Evolutionary conservation across 1,140 invertebrate genomes (phyloP).

Genomic region (Leptinotarsa texana): DNA sequence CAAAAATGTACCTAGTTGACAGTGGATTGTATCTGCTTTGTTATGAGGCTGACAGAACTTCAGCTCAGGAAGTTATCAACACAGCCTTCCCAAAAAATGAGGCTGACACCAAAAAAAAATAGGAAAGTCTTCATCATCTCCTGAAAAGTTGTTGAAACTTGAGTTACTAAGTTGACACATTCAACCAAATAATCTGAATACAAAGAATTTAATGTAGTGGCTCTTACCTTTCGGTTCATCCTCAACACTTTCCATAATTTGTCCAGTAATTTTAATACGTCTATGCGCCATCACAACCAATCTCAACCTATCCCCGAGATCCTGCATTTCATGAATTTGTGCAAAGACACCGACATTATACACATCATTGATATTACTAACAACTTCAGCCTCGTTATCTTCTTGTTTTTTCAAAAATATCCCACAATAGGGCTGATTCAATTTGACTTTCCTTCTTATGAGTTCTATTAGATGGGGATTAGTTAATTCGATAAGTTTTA

Average conservation of each 20-base stretch:
- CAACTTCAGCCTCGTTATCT: slow-evolving; percentile 87
- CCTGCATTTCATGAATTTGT: slow-evolving; percentile 96
- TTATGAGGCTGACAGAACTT: no score
- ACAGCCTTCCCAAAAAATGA: no score
- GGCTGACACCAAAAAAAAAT: no score
- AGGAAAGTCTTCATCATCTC: no score
- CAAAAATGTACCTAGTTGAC: no score
- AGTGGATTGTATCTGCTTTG: no score
- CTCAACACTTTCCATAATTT: slow-evolving; percentile 73
- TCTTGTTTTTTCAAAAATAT: slow-evolving; percentile 95
- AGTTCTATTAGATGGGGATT: slow-evolving; percentile 89
- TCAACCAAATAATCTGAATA: no score
- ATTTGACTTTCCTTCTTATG: slow-evolving; percentile 89
- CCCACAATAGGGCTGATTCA: slow-evolving; percentile 97
- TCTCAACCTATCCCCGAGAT: slow-evolving; percentile 87
- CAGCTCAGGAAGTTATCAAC: no score
- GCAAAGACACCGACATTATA: slow-evolving; percentile 95
- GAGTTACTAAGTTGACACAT: no score
- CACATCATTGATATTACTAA: slow-evolving; percentile 83
- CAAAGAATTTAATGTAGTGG: no score
- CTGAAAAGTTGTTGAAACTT: no score
- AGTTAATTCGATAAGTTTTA: slow-evolving; percentile 94
- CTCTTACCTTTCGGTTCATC: slow-evolving; percentile 42
- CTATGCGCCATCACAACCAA: slow-evolving; percentile 94
- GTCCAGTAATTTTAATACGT: slow-evolving; percentile 78